A percentile compares a stretch with the other conserved stretches of the same genome.
Evolutionary conservation across 23 tunicate genomes (phyloP).

Genomic region (Ascidia mentula): DNA sequence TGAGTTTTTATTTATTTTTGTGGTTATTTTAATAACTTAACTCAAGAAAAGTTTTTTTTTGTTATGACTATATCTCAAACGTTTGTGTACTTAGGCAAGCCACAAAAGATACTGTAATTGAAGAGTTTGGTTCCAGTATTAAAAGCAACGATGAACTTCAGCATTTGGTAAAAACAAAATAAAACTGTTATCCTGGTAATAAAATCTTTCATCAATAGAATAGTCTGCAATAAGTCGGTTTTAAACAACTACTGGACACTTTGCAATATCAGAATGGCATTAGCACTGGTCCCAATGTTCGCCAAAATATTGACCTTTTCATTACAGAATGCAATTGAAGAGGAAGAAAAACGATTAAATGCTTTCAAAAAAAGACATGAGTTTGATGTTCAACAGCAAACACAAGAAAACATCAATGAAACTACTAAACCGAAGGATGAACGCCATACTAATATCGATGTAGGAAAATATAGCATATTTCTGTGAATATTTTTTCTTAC

Average conservation of each 20-base stretch:
- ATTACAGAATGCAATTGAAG: constrained; percentile 42
- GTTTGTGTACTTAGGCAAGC: too few species aligned
- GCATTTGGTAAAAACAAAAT: neutral
- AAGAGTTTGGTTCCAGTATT: neutral
- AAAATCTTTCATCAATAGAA: too few species aligned
- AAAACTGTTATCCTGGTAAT: too few species aligned
- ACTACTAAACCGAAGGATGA: neutral
- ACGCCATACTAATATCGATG: neutral
- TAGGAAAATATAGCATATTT: neutral
- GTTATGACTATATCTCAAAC: too few species aligned
- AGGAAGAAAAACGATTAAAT: constrained; percentile 55
- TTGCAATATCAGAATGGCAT: too few species aligned
- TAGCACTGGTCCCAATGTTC: too few species aligned
- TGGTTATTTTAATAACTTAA: too few species aligned
- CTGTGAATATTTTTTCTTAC: neutral
- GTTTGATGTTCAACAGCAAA: neutral
- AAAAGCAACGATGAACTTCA: neutral
- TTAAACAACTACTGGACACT: too few species aligned
- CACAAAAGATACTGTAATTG: neutral
- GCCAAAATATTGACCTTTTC: neutral
- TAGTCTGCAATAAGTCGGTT: too few species aligned
- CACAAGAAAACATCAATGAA: neutral
- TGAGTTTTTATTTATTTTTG: too few species aligned
- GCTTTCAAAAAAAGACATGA: constrained; percentile 44
- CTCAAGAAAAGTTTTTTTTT: too few species aligned